Conservation (phyloP, 2,888 invertebrate species). For the Cerastoderma edule region DNA sequence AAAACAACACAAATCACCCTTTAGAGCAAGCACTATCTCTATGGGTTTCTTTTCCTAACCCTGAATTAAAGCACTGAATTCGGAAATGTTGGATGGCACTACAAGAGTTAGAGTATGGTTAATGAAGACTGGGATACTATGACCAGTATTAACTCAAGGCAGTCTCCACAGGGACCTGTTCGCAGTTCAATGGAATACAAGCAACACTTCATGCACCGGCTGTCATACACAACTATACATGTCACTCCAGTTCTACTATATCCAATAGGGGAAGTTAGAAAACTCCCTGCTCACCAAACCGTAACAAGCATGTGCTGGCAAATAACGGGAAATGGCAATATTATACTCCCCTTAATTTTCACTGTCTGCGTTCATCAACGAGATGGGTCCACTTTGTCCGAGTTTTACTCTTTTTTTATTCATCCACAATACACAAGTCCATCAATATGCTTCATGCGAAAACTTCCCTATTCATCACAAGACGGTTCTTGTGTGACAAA, state of each 20-base stretch:
- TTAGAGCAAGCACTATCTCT: no score
- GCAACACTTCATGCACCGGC: conserved; percentile 54
- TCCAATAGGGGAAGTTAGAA: conserved; percentile 34
- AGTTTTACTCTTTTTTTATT: no score
- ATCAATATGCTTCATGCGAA: conserved; percentile 20
- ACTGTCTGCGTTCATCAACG: conserved; percentile 15
- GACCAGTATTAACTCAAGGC: conserved; percentile 24
- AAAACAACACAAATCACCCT: no score
- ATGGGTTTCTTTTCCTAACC: no score
- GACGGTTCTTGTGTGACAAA: conserved; percentile 39
- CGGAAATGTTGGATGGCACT: no score
- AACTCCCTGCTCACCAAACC: conserved; percentile 8
- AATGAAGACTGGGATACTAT: no score
- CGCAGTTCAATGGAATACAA: conserved; percentile 52
- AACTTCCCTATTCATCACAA: conserved; percentile 20
- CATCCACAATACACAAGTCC: neutral
- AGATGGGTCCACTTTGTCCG: conserved; percentile 1
- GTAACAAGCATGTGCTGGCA: conserved; percentile 7
- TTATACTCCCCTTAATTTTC: conserved; percentile 18
- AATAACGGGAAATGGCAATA: conserved; percentile 26
- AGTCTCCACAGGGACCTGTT: conserved; percentile 43
- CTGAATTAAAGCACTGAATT: no score
- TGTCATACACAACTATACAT: conserved; percentile 39
- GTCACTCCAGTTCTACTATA: conserved; percentile 21
- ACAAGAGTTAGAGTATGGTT: no score